These are phyloP conservation scores for Ranitomeya variabilis DNA, from an alignment of 2,113 vertebrate genomes.

Conservation along the genomic window DNA sequence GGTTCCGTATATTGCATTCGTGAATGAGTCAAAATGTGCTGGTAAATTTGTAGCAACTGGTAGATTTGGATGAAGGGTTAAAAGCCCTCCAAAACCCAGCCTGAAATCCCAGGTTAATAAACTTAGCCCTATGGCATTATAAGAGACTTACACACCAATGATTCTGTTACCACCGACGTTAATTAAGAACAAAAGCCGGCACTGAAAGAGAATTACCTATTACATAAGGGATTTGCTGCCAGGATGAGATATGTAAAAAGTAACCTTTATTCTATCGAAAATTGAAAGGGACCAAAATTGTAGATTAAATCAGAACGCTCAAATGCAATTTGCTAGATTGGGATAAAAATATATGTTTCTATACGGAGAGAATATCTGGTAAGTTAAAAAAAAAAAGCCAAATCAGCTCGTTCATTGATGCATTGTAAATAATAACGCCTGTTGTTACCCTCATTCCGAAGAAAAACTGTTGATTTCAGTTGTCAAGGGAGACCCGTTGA, in stretches of 20 bases:
- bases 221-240: conserved; percentile 30
- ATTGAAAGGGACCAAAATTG: background rate
- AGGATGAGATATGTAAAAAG: conserved; percentile 13
- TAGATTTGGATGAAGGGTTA: background rate
- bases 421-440: conserved; percentile 17
- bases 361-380: background rate
- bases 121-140: conserved; percentile 9
- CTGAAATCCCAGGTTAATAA: conserved; percentile 26
- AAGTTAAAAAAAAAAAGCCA: background rate
- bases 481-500: conserved; percentile 40
- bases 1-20: background rate
- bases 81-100: conserved; percentile 11
- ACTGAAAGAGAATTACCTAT: background rate
- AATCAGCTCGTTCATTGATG: background rate
- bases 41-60: background rate
- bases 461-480: conserved; percentile 26
- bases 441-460: conserved; percentile 33
- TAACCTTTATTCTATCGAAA: conserved; percentile 22
- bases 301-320: background rate
- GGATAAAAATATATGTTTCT: background rate
- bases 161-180: background rate
- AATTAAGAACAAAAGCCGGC: conserved; percentile 26
- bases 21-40: background rate
- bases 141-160: conserved; percentile 9
- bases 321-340: background rate